These are phyloP conservation scores for Kuschelorhynchus macadamiae DNA, from an alignment of 2,888 invertebrate species.

Conservation along the genomic window DNA sequence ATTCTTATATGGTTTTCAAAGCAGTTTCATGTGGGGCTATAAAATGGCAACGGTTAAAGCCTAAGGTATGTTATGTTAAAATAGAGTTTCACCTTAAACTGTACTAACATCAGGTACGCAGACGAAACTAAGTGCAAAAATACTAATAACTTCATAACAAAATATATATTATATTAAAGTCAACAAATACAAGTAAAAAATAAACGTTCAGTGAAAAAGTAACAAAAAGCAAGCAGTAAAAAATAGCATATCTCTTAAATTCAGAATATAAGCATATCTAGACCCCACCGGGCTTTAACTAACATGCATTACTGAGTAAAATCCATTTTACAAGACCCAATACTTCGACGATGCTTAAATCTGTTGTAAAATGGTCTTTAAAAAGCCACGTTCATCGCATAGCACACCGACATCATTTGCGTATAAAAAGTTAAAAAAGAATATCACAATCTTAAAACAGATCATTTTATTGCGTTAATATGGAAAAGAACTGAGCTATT, in stretches of 20 bases:
- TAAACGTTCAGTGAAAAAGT: slow-evolving; percentile 67
- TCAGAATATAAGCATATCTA: slow-evolving; percentile 65
- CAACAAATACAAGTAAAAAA: slow-evolving; percentile 68
- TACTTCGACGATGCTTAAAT: background rate
- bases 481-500: slow-evolving; percentile 30
- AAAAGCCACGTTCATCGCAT: slow-evolving; percentile 54
- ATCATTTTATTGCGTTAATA: slow-evolving; percentile 47
- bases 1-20: no score
- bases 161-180: slow-evolving; percentile 75
- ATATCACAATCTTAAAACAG: slow-evolving; percentile 54
- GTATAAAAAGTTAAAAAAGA: slow-evolving; percentile 41
- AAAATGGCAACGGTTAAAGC: slow-evolving; percentile 5
- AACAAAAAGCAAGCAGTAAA: slow-evolving; percentile 64
- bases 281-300: slow-evolving; percentile 61
- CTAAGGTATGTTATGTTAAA: slow-evolving; percentile 9
- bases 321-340: slow-evolving; percentile 15
- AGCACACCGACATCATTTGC: slow-evolving; percentile 30
- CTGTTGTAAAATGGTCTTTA: slow-evolving; percentile 45
- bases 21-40: no score
- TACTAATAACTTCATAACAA: slow-evolving; percentile 67
- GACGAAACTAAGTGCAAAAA: slow-evolving; percentile 52
- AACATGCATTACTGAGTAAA: slow-evolving; percentile 63
- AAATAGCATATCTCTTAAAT: slow-evolving; percentile 61
- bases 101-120: slow-evolving; percentile 63
- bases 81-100: slow-evolving; percentile 57